Base-by-base conservation (phyloP, 1,140 invertebrate genomes). In the Heterodera schachtii region DNA sequence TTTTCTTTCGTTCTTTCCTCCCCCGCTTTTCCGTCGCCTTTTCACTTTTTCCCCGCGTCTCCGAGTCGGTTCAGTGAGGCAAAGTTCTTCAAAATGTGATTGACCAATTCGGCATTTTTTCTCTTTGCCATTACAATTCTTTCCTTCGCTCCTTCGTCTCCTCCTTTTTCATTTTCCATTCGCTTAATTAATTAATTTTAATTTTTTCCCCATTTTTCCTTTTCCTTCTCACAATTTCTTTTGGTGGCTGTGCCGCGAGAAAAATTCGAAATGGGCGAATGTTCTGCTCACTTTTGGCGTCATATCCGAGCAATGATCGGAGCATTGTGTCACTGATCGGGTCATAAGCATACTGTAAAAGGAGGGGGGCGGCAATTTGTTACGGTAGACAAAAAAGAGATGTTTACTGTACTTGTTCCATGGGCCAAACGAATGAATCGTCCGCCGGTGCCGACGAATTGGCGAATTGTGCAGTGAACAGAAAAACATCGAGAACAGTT, bases 31-130 rank as follows among this genome's bases (percentile, higher is more conserved):
- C 31, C 31, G 31, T 31, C 31, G 31, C 31, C 31, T 31, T 19
- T 66, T 78, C 70, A 64, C 67, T 43, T 57, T 47, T 44, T 81
- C 67, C 80, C 80, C 13, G 70, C 75, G 41, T 81, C 80, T 41
- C 75, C 80, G 13, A 81, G 57, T 81, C 80, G 75, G 79, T 79
- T 73, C 41, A 81, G 16, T 19, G 74, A 67, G 66, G 57, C 75
- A 64, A 81, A 81, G 47, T 81, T 81, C 49, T 81, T 81, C 52
- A 81, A 41, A 66, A 81, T 81, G 49, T 81, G 80, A 41, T 81
- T 81, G 16, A 81, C 80, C 57, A 81, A 16, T 43, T 81, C 80
- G 21, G 80, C 80, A 47, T 81, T 81, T 41, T 81, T 81, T 70
- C 80, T 43, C 64, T 81, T 81, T n/a, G 76, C 66, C 66, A 78